These are phyloP conservation scores for Dione vanillae DNA, from an alignment of 2,888 invertebrate species.

Conservation along the genomic window DNA sequence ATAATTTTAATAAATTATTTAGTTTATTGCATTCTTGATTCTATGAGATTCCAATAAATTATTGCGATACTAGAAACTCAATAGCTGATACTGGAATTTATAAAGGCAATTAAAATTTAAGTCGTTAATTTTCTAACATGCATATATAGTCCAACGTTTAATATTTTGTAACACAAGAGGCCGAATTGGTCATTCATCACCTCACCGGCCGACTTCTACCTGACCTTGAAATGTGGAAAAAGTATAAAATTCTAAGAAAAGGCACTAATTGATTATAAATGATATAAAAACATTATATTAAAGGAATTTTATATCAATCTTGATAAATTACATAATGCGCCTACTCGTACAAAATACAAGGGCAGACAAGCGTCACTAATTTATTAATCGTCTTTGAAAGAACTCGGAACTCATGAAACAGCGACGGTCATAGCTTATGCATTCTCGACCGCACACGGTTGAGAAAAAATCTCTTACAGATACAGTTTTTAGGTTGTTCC, in stretches of 20 bases:
- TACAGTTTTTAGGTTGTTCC: background rate
- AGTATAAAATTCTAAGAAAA: background rate
- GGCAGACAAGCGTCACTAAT: conserved; percentile 49
- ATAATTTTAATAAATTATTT: no score
- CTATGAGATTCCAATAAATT: no score
- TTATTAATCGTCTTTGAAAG: conserved; percentile 49
- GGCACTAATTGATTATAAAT: background rate
- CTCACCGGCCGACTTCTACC: no score
- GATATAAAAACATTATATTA: background rate
- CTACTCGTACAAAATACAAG: conserved; percentile 44
- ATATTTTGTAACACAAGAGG: no score
- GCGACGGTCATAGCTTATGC: conserved; percentile 20
- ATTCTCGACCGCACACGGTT: conserved; percentile 34
- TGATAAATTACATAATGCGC: conserved; percentile 12
- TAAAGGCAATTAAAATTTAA: no score
- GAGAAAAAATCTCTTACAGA: conserved; percentile 18
- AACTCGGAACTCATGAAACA: conserved; percentile 47
- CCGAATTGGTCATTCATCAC: no score
- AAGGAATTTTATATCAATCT: conserved; percentile 5
- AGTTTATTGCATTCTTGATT: no score
- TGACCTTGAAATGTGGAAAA: no score
- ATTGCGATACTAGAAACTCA: no score
- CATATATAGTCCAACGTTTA: no score
- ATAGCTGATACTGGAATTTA: no score
- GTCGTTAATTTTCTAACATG: no score